These are phyloP conservation scores for Iphiclides podalirius DNA, from an alignment of 2,888 invertebrate species.

Conservation along the genomic window DNA sequence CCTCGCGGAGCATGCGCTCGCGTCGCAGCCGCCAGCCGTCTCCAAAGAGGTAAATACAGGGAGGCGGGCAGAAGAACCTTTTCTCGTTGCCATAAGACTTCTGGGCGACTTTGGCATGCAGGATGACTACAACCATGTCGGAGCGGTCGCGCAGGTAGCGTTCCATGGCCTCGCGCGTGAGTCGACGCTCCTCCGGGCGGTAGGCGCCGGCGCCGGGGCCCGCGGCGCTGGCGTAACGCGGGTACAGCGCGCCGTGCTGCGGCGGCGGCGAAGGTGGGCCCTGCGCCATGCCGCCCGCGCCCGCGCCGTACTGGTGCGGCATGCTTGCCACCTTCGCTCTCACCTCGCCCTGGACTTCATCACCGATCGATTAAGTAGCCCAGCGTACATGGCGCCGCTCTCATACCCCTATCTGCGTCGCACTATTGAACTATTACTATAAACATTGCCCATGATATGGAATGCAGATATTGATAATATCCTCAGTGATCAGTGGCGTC, in stretches of 20 bases:
- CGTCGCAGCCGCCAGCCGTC: conserved; percentile 98
- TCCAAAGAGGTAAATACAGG: conserved; percentile 99
- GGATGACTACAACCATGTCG: conserved; percentile 97
- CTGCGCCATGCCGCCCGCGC: conserved; percentile 84
- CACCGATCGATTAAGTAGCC: conserved; percentile 32
- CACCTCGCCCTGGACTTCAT: conserved; percentile 60
- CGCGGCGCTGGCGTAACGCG: conserved; percentile 81
- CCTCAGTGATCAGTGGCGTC: conserved; percentile 38
- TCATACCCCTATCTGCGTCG: conserved; percentile 40
- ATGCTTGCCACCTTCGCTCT: conserved; percentile 80
- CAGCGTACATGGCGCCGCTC: conserved; percentile 35
- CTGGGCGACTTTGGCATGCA: conserved; percentile 99
- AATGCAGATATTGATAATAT: conserved; percentile 20
- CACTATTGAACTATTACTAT: conserved; percentile 25
- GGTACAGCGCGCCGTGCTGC: conserved; percentile 79
- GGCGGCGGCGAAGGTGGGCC: conserved; percentile 87
- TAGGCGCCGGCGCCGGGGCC: conserved; percentile 81
- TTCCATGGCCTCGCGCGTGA: conserved; percentile 97
- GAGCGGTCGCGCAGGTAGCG: conserved; percentile 95
- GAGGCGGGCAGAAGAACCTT: conserved; percentile 99
- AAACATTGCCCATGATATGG: conserved; percentile 32
- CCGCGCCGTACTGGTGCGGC: conserved; percentile 90
- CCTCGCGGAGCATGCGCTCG: conserved; percentile 94
- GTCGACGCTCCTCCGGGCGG: conserved; percentile 89
- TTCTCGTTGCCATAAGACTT: conserved; percentile 99